A percentile compares a stretch with the other conserved stretches of the same genome.
Conservation (phyloP, 1,140 invertebrate species). For the Rhopalosiphum padi region DNA sequence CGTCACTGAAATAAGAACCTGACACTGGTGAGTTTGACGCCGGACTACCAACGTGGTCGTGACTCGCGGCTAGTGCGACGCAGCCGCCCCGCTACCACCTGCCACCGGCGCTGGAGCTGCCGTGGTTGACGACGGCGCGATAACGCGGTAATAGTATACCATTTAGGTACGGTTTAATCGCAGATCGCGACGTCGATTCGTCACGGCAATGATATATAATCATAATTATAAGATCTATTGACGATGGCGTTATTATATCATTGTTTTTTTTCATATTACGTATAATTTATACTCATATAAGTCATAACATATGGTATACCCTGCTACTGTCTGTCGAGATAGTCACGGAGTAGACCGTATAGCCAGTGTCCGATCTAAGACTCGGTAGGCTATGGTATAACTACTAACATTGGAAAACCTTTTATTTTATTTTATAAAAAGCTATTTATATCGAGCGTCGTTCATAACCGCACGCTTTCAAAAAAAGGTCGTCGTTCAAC, state of each 20-base stretch:
- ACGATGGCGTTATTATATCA: not conserved
- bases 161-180: not conserved
- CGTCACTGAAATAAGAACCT: not conserved
- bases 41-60: not conserved
- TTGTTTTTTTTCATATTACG: not conserved
- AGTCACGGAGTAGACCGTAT: too few relatives aligned
- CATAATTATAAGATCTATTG: not conserved
- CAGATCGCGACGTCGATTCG: not conserved
- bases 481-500: too few relatives aligned
- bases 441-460: too few relatives aligned
- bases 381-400: too few relatives aligned
- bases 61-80: not conserved
- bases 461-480: too few relatives aligned
- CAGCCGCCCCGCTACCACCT: not conserved
- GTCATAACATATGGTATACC: not conserved
- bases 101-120: not conserved
- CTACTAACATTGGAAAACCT: too few relatives aligned
- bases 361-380: too few relatives aligned
- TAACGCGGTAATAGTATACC: slow-evolving; percentile 19
- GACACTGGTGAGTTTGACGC: slow-evolving; percentile 21
- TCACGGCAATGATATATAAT: not conserved
- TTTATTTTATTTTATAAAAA: too few relatives aligned
- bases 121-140: not conserved
- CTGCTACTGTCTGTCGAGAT: not conserved
- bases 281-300: not conserved